Evolutionary conservation across 2,888 invertebrate species (phyloP), one percentile per base, ranked within the genome.

Genomic region (Napeogenes inachia): DNA sequence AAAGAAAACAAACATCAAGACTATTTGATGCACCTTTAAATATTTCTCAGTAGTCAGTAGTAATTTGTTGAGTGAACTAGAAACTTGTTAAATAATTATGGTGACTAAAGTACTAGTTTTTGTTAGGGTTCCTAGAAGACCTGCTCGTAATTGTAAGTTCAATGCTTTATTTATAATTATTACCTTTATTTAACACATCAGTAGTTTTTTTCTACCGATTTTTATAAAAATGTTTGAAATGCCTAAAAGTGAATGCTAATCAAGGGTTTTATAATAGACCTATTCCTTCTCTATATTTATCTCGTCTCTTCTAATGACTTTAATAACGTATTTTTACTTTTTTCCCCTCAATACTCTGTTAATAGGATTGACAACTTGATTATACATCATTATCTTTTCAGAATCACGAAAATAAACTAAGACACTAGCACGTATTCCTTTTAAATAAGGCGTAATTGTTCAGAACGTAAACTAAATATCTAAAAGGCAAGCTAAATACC

Each of bases 401-500:
- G 54, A 45, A 53, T 10, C 55, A 54, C 59, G 46, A 53, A 46
- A 60, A 63, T 56, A 57, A 59, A 56, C 47, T 45, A 33, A 12
- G 33, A 53, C 61, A 53, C 54, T 56, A 65, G 62, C 42, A 62
- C 57, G 62, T 61, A 70, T 70, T 64, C 68, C 64, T 69, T 74
- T 72, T 68, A 70, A 73, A 68, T 62, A 63, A 72, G 72, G 74
- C 69, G 73, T 78, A 77, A 80, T 76, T 71, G 73, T 71, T 65
- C 63, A 70, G 77, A 78, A 80, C 78, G 80, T 75, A 74, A 74
- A 74, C 73, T 63, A 63, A 69, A 70, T 71, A 73, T 73, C 71
- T 66, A 73, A 74, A 75, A 74, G 76, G 76, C 68, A 68, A 70
- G 62, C 71, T 76, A 75, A 82, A 83, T 81, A 73, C 74, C 74